Base-by-base conservation (phyloP, 2,797 vertebrate genomes). In the Sphenodon punctatus region DNA sequence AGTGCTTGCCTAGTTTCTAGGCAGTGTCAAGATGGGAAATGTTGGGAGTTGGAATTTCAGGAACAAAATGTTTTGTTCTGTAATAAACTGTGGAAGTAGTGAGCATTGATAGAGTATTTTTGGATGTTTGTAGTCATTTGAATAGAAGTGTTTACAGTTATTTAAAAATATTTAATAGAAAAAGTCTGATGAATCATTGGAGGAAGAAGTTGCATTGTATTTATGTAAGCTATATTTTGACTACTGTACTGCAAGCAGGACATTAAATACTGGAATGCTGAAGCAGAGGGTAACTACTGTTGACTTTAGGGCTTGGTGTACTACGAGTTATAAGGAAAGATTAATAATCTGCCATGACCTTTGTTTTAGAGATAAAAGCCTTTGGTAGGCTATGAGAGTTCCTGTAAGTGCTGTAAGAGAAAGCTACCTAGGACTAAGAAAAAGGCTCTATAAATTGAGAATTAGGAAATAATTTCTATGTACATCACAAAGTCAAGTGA, bases 341-440 rank as follows among this genome's bases (percentile, higher is more conserved):
- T 39, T 42, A 72, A n/a, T n/a, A n/a, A 73, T 66, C 10, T 67
- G 69, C 67, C 2, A 71, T 84, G 65, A 64, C 14, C 48, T 66
- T 85, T 88, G 10, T 30, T 2, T 19, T 3, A 41, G 67, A 66
- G 42, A 43, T 75, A 71, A 12, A 0, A 77, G 23, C 25, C 16
- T 23, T 75, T 71, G 64, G 80, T 12, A 20, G 22, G 2, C 45
- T 60, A 45, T 36, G 27, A 60, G 2, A 3, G 80, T 66, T 82
- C 85, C 79, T 64, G 58, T 55, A 63, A n/a, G 48, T 0, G 0
- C 81, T 91, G 67, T 67, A 90, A 88, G 19, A 81, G 38, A 82
- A 39, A 72, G 38, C 74, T 80, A 16, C 23, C 67, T 90, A 22
- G 59, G 66, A 56, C 71, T 85, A 80, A 78, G 53, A 69, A 78